phyloP scores from a whole-genome alignment of 2,888 invertebrate genomes.

The Oscheius sp. region DNA sequence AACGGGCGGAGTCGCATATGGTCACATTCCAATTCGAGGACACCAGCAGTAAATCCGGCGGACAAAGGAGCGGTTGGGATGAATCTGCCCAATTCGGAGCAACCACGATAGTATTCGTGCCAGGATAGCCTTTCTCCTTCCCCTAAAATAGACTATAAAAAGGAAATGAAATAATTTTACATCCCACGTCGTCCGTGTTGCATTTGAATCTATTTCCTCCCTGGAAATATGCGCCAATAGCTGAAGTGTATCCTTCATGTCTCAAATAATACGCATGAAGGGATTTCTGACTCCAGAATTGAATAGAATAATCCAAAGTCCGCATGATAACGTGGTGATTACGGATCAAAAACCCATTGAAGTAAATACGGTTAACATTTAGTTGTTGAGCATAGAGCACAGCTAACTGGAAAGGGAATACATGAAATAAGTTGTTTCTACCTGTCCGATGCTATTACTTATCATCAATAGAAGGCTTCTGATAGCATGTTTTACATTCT shows the following conservation, averaged over 20 bases:
- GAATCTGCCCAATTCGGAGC: slow-evolving; percentile 76
- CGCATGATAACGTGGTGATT: slow-evolving; percentile 80
- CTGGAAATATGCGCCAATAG: slow-evolving; percentile 79
- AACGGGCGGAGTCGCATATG: slow-evolving; percentile 78
- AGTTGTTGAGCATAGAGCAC: slow-evolving; percentile 79
- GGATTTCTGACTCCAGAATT: slow-evolving; percentile 75
- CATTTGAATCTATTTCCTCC: slow-evolving; percentile 2
- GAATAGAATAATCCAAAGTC: slow-evolving; percentile 78
- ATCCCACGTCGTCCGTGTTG: neutral
- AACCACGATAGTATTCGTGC: slow-evolving; percentile 79
- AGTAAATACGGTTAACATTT: slow-evolving; percentile 77
- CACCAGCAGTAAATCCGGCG: slow-evolving; percentile 71
- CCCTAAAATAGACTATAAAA: slow-evolving; percentile 9
- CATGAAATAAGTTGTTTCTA: slow-evolving; percentile 1
- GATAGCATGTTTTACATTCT: slow-evolving; percentile 39
- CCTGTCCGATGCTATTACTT: slow-evolving; percentile 80
- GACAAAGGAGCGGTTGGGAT: slow-evolving; percentile 47
- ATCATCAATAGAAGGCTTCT: slow-evolving; percentile 78
- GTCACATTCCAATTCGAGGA: slow-evolving; percentile 76
- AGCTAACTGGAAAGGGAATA: slow-evolving; percentile 73
- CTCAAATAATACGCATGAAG: slow-evolving; percentile 76
- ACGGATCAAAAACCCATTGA: slow-evolving; percentile 79
- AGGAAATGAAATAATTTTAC: neutral
- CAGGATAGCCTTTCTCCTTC: slow-evolving; percentile 75
- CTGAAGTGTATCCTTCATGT: slow-evolving; percentile 80